Conservation (phyloP, 2,113 vertebrate species). For the Pelobates fuscus region DNA sequence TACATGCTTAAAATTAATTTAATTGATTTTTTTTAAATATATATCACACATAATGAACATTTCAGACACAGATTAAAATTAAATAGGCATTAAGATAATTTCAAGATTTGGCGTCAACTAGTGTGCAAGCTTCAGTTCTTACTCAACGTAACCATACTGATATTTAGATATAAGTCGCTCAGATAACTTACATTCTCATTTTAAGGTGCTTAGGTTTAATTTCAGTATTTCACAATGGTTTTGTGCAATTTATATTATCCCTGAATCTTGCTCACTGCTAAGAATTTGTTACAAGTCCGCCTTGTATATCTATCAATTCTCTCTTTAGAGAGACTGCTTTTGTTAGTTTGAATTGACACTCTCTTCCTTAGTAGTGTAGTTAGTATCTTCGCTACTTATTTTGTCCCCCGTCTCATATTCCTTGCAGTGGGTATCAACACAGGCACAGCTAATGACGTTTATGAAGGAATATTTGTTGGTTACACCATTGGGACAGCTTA, state of each 20-base stretch:
- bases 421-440: slow-evolving; percentile 54
- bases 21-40: slow-evolving; percentile 8
- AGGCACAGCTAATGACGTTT: slow-evolving; percentile 68
- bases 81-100: not conserved
- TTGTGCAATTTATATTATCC: too few species aligned
- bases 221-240: too few species aligned
- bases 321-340: not conserved
- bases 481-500: slow-evolving; percentile 71
- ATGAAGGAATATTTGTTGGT: slow-evolving; percentile 63
- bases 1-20: slow-evolving; percentile 18
- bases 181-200: too few species aligned
- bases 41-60: not conserved
- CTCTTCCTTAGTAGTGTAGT: too few species aligned
- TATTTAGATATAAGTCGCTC: too few species aligned
- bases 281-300: not conserved
- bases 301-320: not conserved
- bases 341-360: too few species aligned
- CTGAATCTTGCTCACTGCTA: not conserved
- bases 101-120: too few species aligned
- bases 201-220: too few species aligned
- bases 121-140: too few species aligned
- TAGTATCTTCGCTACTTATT: not conserved
- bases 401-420: not conserved
- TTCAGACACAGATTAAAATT: not conserved
- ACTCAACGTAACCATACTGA: too few species aligned